Conservation (phyloP, 2,888 invertebrate species). For the Mythimna pallens region DNA sequence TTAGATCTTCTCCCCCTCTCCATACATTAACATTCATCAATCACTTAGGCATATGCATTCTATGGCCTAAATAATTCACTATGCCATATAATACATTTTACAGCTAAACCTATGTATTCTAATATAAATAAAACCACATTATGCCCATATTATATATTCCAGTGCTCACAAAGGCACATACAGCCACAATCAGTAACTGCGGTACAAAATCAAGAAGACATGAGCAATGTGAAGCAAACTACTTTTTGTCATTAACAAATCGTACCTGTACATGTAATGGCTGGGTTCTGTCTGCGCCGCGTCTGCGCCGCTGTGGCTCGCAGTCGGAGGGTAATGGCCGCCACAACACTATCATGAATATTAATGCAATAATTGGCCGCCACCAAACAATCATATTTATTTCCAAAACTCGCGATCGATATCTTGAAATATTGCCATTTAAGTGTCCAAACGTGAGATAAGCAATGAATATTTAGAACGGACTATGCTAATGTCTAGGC, state of each 20-base stretch:
- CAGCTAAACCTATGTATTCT: background rate
- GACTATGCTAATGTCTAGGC: constrained; percentile 43
- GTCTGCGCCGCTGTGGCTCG: constrained; percentile 31
- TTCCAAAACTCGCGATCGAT: constrained; percentile 44
- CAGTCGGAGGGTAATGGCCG: constrained; percentile 39
- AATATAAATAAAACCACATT: background rate
- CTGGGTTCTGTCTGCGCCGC: constrained; percentile 41
- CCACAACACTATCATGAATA: constrained; percentile 37
- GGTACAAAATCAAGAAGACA: background rate
- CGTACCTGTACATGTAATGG: constrained; percentile 11
- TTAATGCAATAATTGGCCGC: constrained; percentile 54
- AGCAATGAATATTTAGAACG: constrained; percentile 46
- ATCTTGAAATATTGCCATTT: constrained; percentile 61
- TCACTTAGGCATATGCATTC: background rate
- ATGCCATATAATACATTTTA: background rate
- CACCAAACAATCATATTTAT: constrained; percentile 58
- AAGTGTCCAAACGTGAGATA: constrained; percentile 53
- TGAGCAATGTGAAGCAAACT: constrained; percentile 15
- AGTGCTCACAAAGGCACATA: background rate
- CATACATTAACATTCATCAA: too few relatives aligned
- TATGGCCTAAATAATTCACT: background rate
- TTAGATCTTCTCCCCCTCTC: too few relatives aligned
- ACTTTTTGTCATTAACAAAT: constrained; percentile 41
- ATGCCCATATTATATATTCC: background rate
- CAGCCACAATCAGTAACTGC: background rate